Evolutionary conservation across 2,888 invertebrate genomes (phyloP).

Genomic region (Belgica antarctica): DNA sequence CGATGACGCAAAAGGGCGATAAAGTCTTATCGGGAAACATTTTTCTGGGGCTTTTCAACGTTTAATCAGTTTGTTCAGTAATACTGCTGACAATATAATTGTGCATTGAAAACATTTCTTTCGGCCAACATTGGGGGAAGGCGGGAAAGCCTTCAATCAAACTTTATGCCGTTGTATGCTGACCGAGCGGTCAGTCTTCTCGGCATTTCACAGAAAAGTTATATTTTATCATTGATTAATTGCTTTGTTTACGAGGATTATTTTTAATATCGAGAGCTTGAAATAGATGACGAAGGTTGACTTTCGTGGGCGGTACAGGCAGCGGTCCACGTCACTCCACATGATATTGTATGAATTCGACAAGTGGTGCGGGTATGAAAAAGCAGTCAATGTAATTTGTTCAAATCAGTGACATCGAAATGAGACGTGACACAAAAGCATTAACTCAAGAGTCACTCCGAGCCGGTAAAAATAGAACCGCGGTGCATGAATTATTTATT

Average conservation of each 20-base stretch:
- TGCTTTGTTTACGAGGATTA: not conserved
- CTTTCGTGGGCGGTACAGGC: not conserved
- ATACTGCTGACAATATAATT: conserved; percentile 26
- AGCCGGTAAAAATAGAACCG: too few species aligned
- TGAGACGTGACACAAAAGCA: too few species aligned
- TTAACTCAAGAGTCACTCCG: too few species aligned
- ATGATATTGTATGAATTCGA: not conserved
- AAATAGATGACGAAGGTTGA: not conserved
- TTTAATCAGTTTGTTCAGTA: not conserved
- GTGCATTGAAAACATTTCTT: not conserved
- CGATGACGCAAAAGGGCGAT: conserved; percentile 28
- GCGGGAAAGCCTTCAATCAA: conserved; percentile 13
- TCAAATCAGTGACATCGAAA: too few species aligned
- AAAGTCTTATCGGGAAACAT: conserved; percentile 5
- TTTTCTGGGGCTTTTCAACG: not conserved
- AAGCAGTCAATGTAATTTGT: too few species aligned
- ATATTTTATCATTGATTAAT: not conserved
- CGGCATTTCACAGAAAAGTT: not conserved
- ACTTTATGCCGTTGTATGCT: not conserved
- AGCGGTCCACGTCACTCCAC: not conserved
- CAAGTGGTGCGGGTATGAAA: not conserved
- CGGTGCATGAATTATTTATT: too few species aligned
- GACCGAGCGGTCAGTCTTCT: not conserved
- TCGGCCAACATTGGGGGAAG: not conserved
- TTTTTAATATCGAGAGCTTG: not conserved